Conservation (phyloP, 2,888 invertebrate genomes). For the Eilema depressum region DNA sequence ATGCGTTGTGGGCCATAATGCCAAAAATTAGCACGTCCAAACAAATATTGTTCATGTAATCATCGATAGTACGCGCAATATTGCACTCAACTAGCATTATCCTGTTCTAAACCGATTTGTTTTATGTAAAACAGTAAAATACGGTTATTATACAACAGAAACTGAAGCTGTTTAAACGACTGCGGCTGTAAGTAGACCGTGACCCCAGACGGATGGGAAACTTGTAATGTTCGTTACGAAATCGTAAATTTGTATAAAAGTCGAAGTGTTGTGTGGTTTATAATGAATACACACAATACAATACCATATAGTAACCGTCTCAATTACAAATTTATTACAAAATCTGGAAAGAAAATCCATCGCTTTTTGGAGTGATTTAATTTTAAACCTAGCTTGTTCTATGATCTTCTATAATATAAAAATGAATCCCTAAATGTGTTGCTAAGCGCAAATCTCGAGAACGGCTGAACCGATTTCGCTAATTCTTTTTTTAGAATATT, state of each 20-base stretch:
- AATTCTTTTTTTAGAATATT: too few species aligned
- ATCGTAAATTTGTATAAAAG: background rate
- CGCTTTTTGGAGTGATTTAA: too few species aligned
- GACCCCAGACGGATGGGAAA: constrained; percentile 14
- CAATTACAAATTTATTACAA: too few species aligned
- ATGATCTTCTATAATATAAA: too few species aligned
- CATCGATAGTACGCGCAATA: background rate
- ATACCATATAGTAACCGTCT: too few species aligned
- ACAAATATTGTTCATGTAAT: background rate
- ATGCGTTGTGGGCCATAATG: too few species aligned
- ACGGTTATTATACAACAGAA: constrained; percentile 16
- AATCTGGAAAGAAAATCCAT: too few species aligned
- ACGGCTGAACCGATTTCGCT: too few species aligned
- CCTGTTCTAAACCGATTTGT: background rate
- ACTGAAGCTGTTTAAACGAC: background rate
- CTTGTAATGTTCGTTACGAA: constrained; percentile 16
- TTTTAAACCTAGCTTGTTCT: too few species aligned
- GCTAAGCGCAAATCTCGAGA: too few species aligned
- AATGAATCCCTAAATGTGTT: too few species aligned
- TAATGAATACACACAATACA: background rate
- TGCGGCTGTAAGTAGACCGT: constrained; percentile 21
- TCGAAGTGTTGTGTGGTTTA: background rate
- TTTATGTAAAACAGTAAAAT: background rate
- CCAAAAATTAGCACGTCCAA: too few species aligned
- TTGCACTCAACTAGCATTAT: background rate